Percentiles rank a stretch among this genome's conserved stretches.
These are phyloP conservation scores for Thunnus maccoyii DNA, from an alignment of 2,113 vertebrate species.

Conservation along the genomic window DNA sequence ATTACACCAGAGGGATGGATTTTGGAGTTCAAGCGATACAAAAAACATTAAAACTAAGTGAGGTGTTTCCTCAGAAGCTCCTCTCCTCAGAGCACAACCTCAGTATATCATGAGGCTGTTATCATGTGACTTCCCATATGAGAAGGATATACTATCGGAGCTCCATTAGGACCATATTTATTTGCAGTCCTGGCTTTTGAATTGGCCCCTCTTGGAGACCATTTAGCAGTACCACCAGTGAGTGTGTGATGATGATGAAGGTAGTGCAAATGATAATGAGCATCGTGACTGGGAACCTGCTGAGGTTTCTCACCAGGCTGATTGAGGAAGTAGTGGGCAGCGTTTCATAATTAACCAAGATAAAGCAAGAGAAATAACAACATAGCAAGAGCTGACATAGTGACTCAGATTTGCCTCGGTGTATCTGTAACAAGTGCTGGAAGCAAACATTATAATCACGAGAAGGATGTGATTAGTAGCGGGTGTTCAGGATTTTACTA, in stretches of 20 bases:
- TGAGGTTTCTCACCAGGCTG: constrained; percentile 38
- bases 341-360: constrained; percentile 13
- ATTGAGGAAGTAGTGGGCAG: constrained; percentile 12
- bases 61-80: background rate
- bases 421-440: background rate
- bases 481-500: constrained; percentile 5
- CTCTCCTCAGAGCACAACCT: background rate
- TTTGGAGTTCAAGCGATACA: background rate
- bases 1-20: background rate
- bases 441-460: background rate
- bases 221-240: constrained; percentile 42
- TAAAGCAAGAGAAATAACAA: constrained; percentile 7
- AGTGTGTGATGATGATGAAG: constrained; percentile 59
- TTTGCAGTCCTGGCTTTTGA: constrained; percentile 7
- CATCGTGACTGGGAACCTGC: constrained; percentile 40
- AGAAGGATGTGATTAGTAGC: background rate
- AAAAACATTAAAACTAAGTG: background rate
- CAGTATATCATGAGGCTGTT: background rate
- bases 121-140: constrained; percentile 7
- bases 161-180: constrained; percentile 24
- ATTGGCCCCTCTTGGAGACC: constrained; percentile 42
- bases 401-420: background rate
- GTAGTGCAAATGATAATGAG: constrained; percentile 61
- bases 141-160: background rate
- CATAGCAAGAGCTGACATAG: constrained; percentile 15